Base-by-base conservation (phyloP, 2,888 invertebrate species). In the Ormia ochracea region DNA sequence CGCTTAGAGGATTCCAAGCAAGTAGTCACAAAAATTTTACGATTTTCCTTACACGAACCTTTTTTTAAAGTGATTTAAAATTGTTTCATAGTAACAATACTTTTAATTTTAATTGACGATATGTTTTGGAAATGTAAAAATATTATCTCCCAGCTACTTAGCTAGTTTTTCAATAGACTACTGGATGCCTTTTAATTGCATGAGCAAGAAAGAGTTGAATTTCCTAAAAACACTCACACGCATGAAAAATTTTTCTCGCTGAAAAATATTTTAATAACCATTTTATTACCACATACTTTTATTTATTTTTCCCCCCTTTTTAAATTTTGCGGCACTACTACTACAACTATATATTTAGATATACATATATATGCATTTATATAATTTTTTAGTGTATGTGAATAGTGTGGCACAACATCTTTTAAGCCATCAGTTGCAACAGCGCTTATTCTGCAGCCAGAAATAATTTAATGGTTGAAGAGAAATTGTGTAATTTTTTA, bases 241-340 rank as follows among this genome's bases (percentile, higher is more conserved):
- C 4, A 26, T 6, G 14, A 45, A 75, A 59, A 3, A 12, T 59
- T 59, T 59, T 48, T 43, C 41, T 61, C 26, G 54, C 41, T 54
- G 17, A 59, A 33, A 21, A 17, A 43, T 21, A 52, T 73, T 73
- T 78, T 73, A 78, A 73, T 78, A 78, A 73, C 14, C 56, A 33
- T 63, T 31, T 26, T 12, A 50, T 41, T n/a, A n/a, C n/a, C n/a
- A n/a, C n/a, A n/a, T n/a, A n/a, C n/a, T n/a, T n/a, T n/a, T n/a
- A n/a, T n/a, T n/a, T n/a, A n/a, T n/a, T n/a, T n/a, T n/a, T n/a
- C n/a, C n/a, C n/a, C n/a, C n/a, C n/a, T n/a, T 70, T 59, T 26
- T n/a, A 33, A 33, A 43, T 23, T 33, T 52, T 52, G 14, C 33
- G 19, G 41, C 4, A 43, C 31, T 43, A 63, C 45, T 38, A 17